Evolutionary conservation across 2,113 vertebrate species (phyloP), one percentile per base, ranked within the genome.

Genomic region (Kryptolebias marmoratus): DNA sequence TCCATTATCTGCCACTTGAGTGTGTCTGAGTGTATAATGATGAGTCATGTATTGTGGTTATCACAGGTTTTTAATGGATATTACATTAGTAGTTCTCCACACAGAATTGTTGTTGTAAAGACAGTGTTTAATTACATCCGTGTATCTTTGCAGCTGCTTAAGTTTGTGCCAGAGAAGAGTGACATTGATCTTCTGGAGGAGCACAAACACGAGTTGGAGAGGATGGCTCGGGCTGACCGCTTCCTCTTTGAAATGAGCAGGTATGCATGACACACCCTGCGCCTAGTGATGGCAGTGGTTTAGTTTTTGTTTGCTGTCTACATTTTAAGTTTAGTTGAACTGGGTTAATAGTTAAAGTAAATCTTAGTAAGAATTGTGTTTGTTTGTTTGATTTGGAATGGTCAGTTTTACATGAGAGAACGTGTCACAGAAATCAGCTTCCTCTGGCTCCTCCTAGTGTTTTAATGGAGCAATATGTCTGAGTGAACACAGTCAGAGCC

Each of bases 221-320:
- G 98, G 54, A 99, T 99, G 97, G 98, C 97, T n/a, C 93, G 96
- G 0, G 97, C 98, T 0, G 98, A 99, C 88, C 97, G 96, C 86
- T 99, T 99, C 92, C 95, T 99, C 71, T 99, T 94, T 62, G 98
- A 99, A 73, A 99, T 99, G 98, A 99, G 97, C 98, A 96, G 97
- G 98, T 98, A 87, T 56, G 27, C 77, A 18, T 1, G 7, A 9
- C 1, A 1, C 45, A 27, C 55, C 28, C 10, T 0, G 28, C n/a
- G 61, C 56, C 47, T 32, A 11, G 44, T 22, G 8, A 11, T 2
- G 11, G 64, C 27, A 5, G 36, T 22, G 12, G 12, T 36, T 57
- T 15, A 8, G 0, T 4, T 0, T 36, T 13, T 22, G 59, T 28
- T 31, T 70, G 15, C 12, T 30, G n/a, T 32, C 13, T 27, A 45